Base-by-base conservation (phyloP, 2,113 vertebrate species). In the Aspidoscelis tigris region DNA sequence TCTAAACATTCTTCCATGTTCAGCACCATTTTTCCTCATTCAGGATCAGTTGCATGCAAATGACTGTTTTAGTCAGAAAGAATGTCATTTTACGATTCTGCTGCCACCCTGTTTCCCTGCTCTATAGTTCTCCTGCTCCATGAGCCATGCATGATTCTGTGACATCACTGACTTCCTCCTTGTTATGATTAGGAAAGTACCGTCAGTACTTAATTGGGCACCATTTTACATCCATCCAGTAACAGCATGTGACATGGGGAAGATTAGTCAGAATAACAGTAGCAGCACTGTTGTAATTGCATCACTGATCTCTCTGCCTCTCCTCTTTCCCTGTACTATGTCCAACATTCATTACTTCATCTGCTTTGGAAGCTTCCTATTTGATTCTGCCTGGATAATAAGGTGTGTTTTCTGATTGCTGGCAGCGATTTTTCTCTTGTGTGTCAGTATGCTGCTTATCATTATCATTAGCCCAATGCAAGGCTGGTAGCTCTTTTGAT, bases 401-500 rank as follows among this genome's bases (percentile, higher is more conserved):
- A 6, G 39, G 75, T 81, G 50, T 44, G 64, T 58, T 81, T 76
- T 74, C 39, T 71, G 71, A 81, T 83, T 89, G 76, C 26, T 68
- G 84, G 69, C 55, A 58, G 24, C 21, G 76, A 84, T 88, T 89
- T 80, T 78, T 90, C 86, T 86, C 84, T 83, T 24, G 61, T 53
- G 80, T 78, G 88, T 88, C 85, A 50, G 83, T 85, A 78, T 71
- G 65, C 81, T 79, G 71, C 84, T 87, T 89, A 88, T 88, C 84
- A 85, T 84, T 84, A 82, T 84, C 85, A 70, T 87, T 82, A 89
- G 82, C 87, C 53, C 84, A 84, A 78, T 75, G 64, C 61, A 83
- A 84, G 87, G 78, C 78, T 82, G 87, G 65, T 21, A 26, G 55
- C 66, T 80, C 64, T 82, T 78, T 76, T 78, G 88, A 72, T 74